phyloP scores from a whole-genome alignment of 2,113 vertebrate species.

The Diadophis punctatus region DNA sequence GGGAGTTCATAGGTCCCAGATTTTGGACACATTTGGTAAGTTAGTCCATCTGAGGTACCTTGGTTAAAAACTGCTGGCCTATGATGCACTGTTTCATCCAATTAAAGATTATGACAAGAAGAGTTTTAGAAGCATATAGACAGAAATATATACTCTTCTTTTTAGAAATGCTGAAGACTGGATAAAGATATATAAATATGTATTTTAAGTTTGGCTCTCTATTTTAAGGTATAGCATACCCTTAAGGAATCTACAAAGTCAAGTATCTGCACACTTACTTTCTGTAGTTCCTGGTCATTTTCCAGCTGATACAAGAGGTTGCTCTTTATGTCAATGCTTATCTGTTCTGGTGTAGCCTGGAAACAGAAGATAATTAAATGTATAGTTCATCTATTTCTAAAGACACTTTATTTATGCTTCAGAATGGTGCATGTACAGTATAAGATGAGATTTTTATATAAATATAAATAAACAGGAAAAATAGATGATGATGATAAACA shows the following conservation, averaged over 20 bases:
- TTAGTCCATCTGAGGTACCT: neutral
- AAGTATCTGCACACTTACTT: conserved; percentile 58
- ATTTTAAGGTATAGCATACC: neutral
- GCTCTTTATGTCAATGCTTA: conserved; percentile 82
- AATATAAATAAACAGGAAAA: neutral
- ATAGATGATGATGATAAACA: neutral
- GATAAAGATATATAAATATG: neutral
- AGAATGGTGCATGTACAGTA: neutral
- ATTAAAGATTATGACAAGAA: neutral
- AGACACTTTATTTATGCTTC: neutral
- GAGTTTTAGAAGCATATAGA: neutral
- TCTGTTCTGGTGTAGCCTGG: conserved; percentile 90
- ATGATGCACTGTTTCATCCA: neutral
- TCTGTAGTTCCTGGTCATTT: conserved; percentile 78
- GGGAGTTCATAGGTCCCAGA: neutral
- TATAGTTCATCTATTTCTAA: neutral
- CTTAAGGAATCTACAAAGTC: neutral
- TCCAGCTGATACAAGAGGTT: conserved; percentile 82
- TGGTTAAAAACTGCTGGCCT: neutral
- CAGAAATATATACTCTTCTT: neutral
- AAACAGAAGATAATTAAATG: conserved; percentile 18
- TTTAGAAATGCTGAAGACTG: neutral
- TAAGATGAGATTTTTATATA: neutral
- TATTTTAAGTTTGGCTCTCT: neutral
- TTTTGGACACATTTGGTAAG: neutral